These are phyloP conservation scores for Drosophila nr. perissopoda DNA, from an alignment of 2,888 invertebrate genomes.

Conservation along the genomic window DNA sequence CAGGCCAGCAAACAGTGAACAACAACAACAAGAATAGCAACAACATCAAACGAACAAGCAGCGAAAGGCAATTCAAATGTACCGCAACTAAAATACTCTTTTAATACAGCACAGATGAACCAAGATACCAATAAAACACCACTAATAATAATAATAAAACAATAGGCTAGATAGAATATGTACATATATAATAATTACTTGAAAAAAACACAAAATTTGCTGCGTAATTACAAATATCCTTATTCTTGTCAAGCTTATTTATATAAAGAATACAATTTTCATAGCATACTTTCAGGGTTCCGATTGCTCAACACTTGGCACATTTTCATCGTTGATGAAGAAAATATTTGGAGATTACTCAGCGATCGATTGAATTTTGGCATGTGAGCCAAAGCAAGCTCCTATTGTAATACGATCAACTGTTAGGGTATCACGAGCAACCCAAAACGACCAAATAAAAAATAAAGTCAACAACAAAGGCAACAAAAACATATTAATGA, in stretches of 20 bases:
- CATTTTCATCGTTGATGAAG: background rate
- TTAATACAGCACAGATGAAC: background rate
- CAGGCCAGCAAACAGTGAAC: slow-evolving; percentile 57
- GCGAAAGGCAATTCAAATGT: slow-evolving; percentile 7
- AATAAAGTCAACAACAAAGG: slow-evolving; percentile 47
- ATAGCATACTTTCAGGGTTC: slow-evolving; percentile 51
- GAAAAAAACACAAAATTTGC: background rate
- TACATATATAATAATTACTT: background rate
- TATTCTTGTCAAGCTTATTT: background rate
- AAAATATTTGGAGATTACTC: background rate
- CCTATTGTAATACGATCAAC: background rate
- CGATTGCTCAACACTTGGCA: background rate
- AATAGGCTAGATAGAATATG: background rate
- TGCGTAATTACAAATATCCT: slow-evolving; percentile 8
- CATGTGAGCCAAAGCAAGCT: background rate
- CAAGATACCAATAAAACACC: background rate
- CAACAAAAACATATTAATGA: slow-evolving; percentile 74
- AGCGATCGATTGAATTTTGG: background rate
- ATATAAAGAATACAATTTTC: background rate
- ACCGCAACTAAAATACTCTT: slow-evolving; percentile 38
- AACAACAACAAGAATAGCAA: slow-evolving; percentile 51
- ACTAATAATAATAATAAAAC: background rate
- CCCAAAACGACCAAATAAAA: slow-evolving; percentile 41
- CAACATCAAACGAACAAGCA: slow-evolving; percentile 50
- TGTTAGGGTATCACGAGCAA: slow-evolving; percentile 38